A percentile compares a stretch with the other conserved stretches of the same genome.
These are phyloP conservation scores for Drosophila bifasciata DNA, from an alignment of 1,140 invertebrate species.

Conservation along the genomic window DNA sequence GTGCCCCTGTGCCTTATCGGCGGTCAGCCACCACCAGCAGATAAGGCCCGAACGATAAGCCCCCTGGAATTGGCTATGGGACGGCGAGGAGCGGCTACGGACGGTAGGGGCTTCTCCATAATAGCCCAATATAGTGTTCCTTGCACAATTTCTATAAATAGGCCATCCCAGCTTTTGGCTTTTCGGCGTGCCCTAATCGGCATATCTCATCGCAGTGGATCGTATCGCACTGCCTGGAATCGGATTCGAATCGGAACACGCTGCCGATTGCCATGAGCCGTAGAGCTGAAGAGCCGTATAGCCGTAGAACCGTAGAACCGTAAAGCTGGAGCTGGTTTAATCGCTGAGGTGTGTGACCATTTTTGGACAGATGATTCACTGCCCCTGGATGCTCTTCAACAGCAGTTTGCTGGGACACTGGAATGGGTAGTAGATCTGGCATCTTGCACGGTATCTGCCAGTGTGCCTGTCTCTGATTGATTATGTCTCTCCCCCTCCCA, in stretches of 20 bases:
- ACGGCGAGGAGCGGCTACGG: too few species aligned
- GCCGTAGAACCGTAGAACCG: too few species aligned
- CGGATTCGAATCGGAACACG: not conserved
- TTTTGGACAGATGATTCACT: too few species aligned
- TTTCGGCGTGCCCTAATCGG: slow-evolving; percentile 30
- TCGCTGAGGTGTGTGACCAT: too few species aligned
- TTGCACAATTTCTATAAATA: slow-evolving; percentile 65
- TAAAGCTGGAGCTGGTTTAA: too few species aligned
- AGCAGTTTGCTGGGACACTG: too few species aligned
- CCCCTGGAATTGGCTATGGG: slow-evolving; percentile 49
- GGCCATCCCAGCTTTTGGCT: slow-evolving; percentile 15
- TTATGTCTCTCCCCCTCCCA: not conserved
- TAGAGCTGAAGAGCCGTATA: too few species aligned
- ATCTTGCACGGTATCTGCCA: too few species aligned
- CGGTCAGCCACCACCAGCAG: slow-evolving; percentile 61
- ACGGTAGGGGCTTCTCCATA: slow-evolving; percentile 13
- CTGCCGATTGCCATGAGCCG: not conserved
- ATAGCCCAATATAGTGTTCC: slow-evolving; percentile 48
- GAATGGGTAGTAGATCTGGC: too few species aligned
- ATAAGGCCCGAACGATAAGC: slow-evolving; percentile 72
- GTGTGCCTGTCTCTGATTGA: not conserved
- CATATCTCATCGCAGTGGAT: not conserved
- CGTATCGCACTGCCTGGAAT: not conserved
- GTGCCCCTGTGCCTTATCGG: slow-evolving; percentile 57
- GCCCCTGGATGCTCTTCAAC: too few species aligned